phyloP scores from a whole-genome alignment of 1,140 invertebrate genomes.

The Pygmarrhopalites habei region DNA sequence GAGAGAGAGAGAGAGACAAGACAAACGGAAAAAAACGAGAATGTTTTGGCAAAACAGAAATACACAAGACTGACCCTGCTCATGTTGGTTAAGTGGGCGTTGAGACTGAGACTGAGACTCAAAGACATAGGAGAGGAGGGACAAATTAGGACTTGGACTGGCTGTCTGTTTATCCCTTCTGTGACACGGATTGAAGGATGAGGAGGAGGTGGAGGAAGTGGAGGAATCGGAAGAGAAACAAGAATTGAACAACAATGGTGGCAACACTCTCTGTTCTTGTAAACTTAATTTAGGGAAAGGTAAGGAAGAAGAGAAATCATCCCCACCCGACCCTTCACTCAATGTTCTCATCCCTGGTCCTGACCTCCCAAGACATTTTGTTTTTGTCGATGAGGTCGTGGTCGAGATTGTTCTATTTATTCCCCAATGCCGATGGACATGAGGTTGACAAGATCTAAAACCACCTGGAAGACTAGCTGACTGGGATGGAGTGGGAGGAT shows the following conservation, averaged over 20 bases:
- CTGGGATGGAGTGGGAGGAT: no score
- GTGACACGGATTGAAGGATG: background rate
- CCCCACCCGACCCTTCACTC: conserved; percentile 1
- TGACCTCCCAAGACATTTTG: no score
- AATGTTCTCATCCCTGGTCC: background rate
- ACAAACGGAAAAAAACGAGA: no score
- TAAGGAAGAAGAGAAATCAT: no score
- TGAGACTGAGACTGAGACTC: conserved; percentile 9
- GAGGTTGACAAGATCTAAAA: background rate
- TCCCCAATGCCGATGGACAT: background rate
- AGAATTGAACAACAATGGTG: no score
- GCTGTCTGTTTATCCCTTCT: background rate
- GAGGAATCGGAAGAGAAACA: no score
- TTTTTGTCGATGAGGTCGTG: background rate
- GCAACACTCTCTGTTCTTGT: no score
- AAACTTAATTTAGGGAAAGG: no score
- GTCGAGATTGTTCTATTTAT: background rate
- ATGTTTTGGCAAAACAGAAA: no score
- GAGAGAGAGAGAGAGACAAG: no score
- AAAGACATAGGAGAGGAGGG: conserved; percentile 14
- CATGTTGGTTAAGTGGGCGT: conserved; percentile 3
- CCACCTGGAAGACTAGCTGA: no score
- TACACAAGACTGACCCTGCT: conserved; percentile 18
- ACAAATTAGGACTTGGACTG: conserved; percentile 19
- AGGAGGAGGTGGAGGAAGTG: background rate